Percentiles rank a stretch among this genome's conserved stretches.
These are phyloP conservation scores for Syngnathus acus DNA, from an alignment of 2,797 vertebrate species.

Conservation along the genomic window DNA sequence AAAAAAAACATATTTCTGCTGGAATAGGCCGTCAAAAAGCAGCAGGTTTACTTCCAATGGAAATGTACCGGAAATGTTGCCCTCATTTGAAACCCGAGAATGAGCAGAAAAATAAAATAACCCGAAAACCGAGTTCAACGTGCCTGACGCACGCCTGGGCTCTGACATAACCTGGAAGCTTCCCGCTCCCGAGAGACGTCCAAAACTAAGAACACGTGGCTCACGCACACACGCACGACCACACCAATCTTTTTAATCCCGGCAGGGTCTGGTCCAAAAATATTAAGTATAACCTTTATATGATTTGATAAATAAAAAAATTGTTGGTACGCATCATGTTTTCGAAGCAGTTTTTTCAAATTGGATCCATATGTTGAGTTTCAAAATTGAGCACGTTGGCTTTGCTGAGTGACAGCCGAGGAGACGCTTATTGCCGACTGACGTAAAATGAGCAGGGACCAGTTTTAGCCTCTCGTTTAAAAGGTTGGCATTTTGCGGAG, in stretches of 20 bases:
- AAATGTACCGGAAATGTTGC: background rate
- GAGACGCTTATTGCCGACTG: too few species aligned
- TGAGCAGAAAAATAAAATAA: background rate
- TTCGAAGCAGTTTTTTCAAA: background rate
- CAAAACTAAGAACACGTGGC: constrained; percentile 2
- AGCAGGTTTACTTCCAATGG: background rate
- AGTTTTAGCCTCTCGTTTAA: background rate
- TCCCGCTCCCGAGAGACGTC: background rate
- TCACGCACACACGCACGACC: background rate
- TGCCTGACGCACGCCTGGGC: background rate
- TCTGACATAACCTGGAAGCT: constrained; percentile 1
- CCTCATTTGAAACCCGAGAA: background rate
- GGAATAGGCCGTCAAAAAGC: background rate
- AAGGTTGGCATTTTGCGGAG: background rate
- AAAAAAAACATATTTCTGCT: background rate
- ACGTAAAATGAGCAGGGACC: background rate
- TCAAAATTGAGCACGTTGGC: background rate
- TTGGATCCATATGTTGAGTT: background rate
- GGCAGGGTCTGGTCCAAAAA: background rate
- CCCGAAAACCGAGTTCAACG: background rate
- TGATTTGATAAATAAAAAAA: too few species aligned
- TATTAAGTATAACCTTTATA: too few species aligned
- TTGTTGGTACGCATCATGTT: too few species aligned
- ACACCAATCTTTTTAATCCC: background rate
- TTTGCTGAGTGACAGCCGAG: background rate